Conservation (phyloP, 2,113 vertebrate genomes). For the Mola mola region DNA sequence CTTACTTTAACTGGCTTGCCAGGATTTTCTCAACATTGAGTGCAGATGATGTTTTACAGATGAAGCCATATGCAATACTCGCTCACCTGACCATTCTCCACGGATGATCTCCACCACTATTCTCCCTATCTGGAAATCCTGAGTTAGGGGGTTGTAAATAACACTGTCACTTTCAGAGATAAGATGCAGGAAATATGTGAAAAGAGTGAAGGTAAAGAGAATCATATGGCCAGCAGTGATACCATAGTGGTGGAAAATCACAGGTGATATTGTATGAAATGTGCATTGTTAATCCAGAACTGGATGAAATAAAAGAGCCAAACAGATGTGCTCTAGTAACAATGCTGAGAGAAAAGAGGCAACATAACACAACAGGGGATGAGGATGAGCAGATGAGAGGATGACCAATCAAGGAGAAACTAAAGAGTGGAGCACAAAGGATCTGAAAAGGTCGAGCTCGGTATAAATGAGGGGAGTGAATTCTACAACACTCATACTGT, state of each 20-base stretch:
- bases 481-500: constrained; percentile 52
- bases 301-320: constrained; percentile 22
- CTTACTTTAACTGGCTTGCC: constrained; percentile 24
- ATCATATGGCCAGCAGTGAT: constrained; percentile 58
- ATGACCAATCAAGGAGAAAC: constrained; percentile 64
- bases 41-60: constrained; percentile 58
- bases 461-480: constrained; percentile 22
- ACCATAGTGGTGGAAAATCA: constrained; percentile 41
- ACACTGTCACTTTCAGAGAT: constrained; percentile 71
- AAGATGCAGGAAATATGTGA: constrained; percentile 65
- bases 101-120: constrained; percentile 61
- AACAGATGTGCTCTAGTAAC: constrained; percentile 15
- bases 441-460: constrained; percentile 42
- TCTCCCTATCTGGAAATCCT: constrained; percentile 65
- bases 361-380: constrained; percentile 40
- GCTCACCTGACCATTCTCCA: constrained; percentile 50
- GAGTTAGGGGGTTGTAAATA: constrained; percentile 71
- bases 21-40: constrained; percentile 38
- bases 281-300: constrained; percentile 59
- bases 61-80: constrained; percentile 59
- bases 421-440: constrained; percentile 39
- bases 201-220: constrained; percentile 59
- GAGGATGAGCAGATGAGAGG: constrained; percentile 3
- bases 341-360: constrained; percentile 5
- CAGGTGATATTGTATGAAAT: constrained; percentile 58